phyloP scores from a whole-genome alignment of 2,797 vertebrate species.

The Parambassis ranga region DNA sequence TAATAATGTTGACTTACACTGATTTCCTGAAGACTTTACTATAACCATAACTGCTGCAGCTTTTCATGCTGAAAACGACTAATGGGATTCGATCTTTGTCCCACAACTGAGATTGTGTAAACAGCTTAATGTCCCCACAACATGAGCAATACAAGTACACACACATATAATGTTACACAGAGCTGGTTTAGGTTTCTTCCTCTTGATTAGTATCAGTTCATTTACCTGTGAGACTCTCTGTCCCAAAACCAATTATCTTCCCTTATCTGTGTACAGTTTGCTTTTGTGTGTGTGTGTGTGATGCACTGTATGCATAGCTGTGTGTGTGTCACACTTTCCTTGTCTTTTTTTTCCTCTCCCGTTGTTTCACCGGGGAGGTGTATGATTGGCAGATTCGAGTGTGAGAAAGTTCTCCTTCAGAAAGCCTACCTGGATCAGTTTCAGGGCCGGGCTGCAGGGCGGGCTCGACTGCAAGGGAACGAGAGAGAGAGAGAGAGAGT shows the following conservation, averaged over 20 bases:
- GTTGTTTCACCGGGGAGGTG: slow-evolving; percentile 19
- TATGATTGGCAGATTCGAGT: slow-evolving; percentile 70
- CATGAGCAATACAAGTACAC: background rate
- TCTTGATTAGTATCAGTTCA: slow-evolving; percentile 57
- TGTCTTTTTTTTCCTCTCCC: background rate
- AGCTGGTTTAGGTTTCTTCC: slow-evolving; percentile 42
- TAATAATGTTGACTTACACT: slow-evolving; percentile 39
- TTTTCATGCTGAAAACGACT: background rate
- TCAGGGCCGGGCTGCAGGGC: slow-evolving; percentile 69
- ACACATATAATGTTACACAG: slow-evolving; percentile 13
- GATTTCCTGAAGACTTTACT: background rate
- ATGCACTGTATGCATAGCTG: slow-evolving; percentile 8
- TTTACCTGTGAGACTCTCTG: slow-evolving; percentile 65
- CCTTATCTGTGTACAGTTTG: slow-evolving; percentile 56
- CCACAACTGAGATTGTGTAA: background rate
- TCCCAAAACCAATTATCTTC: slow-evolving; percentile 67
- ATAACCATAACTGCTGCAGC: background rate
- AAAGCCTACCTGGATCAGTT: slow-evolving; percentile 78
- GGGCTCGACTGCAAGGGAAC: slow-evolving; percentile 36
- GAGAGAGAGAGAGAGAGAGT: slow-evolving; percentile 24
- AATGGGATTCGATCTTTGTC: background rate
- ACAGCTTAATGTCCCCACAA: no score
- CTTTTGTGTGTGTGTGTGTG: slow-evolving; percentile 26
- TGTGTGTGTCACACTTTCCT: slow-evolving; percentile 16
- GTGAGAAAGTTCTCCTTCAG: slow-evolving; percentile 78